A percentile compares a stretch with the other conserved stretches of the same genome.
phyloP scores from a whole-genome alignment of 1,140 invertebrate genomes.

The Drosophila tsacasi region DNA sequence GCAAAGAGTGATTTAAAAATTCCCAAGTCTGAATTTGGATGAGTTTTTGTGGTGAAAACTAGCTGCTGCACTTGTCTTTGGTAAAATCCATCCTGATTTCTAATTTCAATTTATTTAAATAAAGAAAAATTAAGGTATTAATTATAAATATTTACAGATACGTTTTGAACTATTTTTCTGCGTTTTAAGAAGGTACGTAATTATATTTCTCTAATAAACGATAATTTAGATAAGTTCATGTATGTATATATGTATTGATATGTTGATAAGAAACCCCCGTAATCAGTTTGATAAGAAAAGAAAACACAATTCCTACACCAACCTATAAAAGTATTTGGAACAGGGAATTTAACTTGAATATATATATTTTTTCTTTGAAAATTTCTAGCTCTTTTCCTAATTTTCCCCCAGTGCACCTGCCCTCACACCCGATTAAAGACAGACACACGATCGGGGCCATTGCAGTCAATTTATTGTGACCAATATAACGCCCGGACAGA shows the following conservation, averaged over 20 bases:
- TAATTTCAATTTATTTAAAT: background rate
- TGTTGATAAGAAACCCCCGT: slow-evolving; percentile 8
- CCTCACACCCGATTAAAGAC: slow-evolving; percentile 24
- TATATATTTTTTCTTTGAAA: background rate
- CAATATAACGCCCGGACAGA: slow-evolving; percentile 70
- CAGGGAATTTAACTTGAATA: background rate
- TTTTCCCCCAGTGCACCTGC: slow-evolving; percentile 9
- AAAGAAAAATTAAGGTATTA: background rate
- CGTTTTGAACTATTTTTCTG: background rate
- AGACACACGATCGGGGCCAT: slow-evolving; percentile 25
- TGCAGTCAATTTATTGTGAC: slow-evolving; percentile 77
- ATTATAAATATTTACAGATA: background rate
- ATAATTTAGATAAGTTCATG: background rate
- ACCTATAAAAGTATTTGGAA: background rate
- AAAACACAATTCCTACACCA: background rate
- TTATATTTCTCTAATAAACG: background rate
- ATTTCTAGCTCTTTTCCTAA: background rate
- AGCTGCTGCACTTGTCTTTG: too few relatives aligned
- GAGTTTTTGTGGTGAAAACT: background rate
- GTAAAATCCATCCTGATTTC: background rate
- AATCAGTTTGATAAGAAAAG: slow-evolving; percentile 12
- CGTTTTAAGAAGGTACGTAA: background rate
- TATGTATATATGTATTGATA: background rate
- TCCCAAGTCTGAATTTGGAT: background rate
- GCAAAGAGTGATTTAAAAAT: background rate